Percentiles rank a stretch among this genome's conserved stretches.
phyloP scores from a whole-genome alignment of 2,113 vertebrate species.

The Dromas ardeola region DNA sequence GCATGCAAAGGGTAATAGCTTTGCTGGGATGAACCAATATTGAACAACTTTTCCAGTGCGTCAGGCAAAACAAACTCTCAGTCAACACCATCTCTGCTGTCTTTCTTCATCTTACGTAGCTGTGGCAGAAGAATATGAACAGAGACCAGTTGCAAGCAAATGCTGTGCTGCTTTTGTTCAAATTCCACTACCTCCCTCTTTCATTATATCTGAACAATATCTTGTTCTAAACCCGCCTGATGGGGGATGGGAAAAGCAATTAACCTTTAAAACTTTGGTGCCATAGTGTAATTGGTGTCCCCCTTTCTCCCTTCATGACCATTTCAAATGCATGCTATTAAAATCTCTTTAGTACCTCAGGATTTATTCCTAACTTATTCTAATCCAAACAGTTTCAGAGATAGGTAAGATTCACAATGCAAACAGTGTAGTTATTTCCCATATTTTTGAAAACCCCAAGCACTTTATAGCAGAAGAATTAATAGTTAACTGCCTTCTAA shows the following conservation, averaged over 20 bases:
- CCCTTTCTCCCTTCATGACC: neutral
- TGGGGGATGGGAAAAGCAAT: neutral
- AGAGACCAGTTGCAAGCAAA: neutral
- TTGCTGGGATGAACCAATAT: neutral
- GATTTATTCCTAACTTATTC: neutral
- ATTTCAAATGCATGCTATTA: neutral
- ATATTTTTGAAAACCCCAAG: neutral
- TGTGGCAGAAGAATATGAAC: neutral
- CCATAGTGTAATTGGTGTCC: neutral
- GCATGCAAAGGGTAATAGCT: neutral
- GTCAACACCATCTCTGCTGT: neutral
- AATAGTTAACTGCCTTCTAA: neutral
- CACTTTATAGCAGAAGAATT: neutral
- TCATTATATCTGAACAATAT: neutral
- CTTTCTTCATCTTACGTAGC: neutral
- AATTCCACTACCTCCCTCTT: neutral
- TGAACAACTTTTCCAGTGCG: neutral
- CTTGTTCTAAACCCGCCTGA: neutral
- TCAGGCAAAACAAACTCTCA: neutral
- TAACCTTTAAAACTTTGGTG: neutral
- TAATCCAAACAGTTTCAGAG: neutral
- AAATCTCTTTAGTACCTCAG: neutral
- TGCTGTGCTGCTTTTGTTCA: neutral
- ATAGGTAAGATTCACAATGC: neutral
- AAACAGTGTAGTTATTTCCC: neutral